Conservation (phyloP, 2,113 vertebrate species). For the Hirundichthys speculiger region DNA sequence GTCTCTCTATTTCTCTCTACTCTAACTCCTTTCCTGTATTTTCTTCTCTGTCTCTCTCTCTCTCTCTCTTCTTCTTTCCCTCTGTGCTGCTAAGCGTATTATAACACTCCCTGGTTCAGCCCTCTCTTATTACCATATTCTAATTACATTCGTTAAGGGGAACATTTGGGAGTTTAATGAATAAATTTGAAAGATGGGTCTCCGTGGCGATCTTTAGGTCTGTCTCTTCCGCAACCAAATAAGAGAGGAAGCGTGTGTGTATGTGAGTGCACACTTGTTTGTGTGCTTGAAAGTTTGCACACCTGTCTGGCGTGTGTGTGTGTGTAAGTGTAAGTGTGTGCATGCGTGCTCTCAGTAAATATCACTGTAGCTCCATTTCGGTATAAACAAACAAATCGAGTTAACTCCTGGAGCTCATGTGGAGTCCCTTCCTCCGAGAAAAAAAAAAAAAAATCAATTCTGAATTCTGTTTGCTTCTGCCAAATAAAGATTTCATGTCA, state of each 20-base stretch:
- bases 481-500: conserved; percentile 77
- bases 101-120: conserved; percentile 78
- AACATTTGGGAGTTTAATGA: conserved; percentile 81
- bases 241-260: conserved; percentile 33
- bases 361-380: conserved; percentile 49
- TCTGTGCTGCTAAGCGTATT: conserved; percentile 75
- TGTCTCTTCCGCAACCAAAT: conserved; percentile 62
- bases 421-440: conserved; percentile 15
- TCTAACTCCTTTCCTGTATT: conserved; percentile 58
- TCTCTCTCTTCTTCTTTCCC: conserved; percentile 51
- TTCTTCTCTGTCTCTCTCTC: conserved; percentile 41
- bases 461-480: conserved; percentile 66
- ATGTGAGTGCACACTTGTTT: conserved; percentile 14
- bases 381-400: conserved; percentile 67
- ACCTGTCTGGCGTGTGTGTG: conserved; percentile 19
- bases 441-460: conserved; percentile 58
- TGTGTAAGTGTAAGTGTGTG: background rate
- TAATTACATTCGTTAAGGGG: conserved; percentile 82
- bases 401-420: conserved; percentile 56
- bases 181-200: conserved; percentile 80
- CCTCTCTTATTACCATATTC: conserved; percentile 82
- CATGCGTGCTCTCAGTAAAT: conserved; percentile 43
- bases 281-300: conserved; percentile 11
- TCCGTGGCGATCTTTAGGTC: conserved; percentile 76
- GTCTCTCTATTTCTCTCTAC: conserved; percentile 65